These are phyloP conservation scores for Blastomussa wellsi DNA, from an alignment of 92 coral and sea anemone species.

Conservation along the genomic window DNA sequence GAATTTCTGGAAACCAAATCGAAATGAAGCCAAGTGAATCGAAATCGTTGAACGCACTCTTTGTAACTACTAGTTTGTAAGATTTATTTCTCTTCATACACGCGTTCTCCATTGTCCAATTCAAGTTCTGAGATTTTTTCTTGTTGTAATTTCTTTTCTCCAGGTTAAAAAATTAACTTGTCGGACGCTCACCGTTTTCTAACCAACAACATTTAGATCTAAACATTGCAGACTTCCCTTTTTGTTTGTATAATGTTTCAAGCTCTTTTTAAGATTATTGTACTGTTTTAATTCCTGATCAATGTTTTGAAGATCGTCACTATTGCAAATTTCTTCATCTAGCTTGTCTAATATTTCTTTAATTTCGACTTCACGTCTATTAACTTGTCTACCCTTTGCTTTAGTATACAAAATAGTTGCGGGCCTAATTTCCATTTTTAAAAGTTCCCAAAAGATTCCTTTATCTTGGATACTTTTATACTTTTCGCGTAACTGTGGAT, in stretches of 20 bases:
- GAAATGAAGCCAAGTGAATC: too few relatives aligned
- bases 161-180: too few relatives aligned
- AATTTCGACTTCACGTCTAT: neutral
- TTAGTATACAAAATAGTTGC: neutral
- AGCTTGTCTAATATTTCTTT: neutral
- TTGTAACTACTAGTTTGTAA: too few relatives aligned
- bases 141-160: constrained; percentile 4
- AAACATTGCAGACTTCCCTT: neutral
- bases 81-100: too few relatives aligned
- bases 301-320: neutral
- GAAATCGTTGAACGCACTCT: too few relatives aligned
- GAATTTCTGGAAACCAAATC: too few relatives aligned
- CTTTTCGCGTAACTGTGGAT: neutral
- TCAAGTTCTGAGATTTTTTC: neutral
- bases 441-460: neutral
- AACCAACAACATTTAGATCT: constrained; percentile 8
- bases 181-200: neutral
- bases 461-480: neutral
- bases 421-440: constrained; percentile 1
- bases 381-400: neutral
- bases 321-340: neutral
- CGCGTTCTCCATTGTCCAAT: neutral
- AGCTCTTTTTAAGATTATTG: constrained; percentile 9
- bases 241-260: neutral
- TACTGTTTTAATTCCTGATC: neutral